These are phyloP conservation scores for Eupristina koningsbergeri DNA, from an alignment of 1,140 invertebrate species.

Conservation along the genomic window DNA sequence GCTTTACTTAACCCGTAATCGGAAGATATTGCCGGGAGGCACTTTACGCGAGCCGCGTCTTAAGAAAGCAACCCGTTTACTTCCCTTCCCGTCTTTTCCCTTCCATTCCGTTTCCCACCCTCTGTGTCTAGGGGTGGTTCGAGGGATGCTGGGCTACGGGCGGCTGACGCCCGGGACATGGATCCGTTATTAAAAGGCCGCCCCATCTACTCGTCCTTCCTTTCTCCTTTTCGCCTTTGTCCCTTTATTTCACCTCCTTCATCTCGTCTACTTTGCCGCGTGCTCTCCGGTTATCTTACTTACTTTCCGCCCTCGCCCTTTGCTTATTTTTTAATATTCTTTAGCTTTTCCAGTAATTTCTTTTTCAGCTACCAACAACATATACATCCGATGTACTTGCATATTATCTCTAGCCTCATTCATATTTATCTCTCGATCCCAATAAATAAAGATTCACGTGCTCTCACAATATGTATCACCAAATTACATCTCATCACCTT, in stretches of 20 bases:
- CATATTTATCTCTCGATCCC: neutral
- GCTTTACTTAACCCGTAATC: conserved; percentile 73
- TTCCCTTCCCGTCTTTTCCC: too few species aligned
- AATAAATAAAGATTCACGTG: neutral
- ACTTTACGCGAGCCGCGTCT: conserved; percentile 69
- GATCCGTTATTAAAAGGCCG: conserved; percentile 72
- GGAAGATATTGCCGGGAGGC: conserved; percentile 73
- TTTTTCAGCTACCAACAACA: neutral
- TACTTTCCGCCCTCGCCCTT: neutral
- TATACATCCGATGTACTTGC: neutral
- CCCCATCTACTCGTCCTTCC: conserved; percentile 58
- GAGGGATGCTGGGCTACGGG: conserved; percentile 19
- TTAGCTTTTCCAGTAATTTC: conserved; percentile 11
- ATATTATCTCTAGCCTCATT: neutral
- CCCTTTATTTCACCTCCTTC: conserved; percentile 37
- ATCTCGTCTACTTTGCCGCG: conserved; percentile 17
- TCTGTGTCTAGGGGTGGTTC: neutral
- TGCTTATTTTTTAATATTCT: neutral
- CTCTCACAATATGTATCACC: neutral
- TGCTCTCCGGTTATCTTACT: conserved; percentile 24
- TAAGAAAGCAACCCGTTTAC: conserved; percentile 66
- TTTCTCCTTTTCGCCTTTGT: conserved; percentile 33
- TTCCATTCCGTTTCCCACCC: too few species aligned
- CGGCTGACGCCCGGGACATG: conserved; percentile 61
- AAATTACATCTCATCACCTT: too few species aligned